Evolutionary conservation across 2,888 invertebrate genomes (phyloP).

Genomic region (Cartodere bifasciata): DNA sequence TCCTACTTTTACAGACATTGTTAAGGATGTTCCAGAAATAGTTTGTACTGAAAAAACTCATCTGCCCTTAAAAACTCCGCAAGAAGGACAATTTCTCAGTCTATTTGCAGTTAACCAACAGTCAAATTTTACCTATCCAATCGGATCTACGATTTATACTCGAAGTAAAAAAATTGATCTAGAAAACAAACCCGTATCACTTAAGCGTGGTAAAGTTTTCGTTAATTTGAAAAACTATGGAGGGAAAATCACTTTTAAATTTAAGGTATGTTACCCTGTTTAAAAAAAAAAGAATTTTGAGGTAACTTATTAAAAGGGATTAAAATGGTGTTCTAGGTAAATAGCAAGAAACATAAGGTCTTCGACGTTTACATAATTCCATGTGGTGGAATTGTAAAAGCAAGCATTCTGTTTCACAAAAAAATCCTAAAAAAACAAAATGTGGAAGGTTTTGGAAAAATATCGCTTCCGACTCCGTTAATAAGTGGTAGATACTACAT

Average conservation of each 20-base stretch:
- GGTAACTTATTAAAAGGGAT: no score
- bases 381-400: slow-evolving; percentile 41
- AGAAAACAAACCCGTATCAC: no score
- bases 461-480: slow-evolving; percentile 30
- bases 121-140: slow-evolving; percentile 39
- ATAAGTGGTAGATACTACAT: slow-evolving; percentile 39
- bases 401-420: slow-evolving; percentile 34
- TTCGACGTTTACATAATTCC: slow-evolving; percentile 39
- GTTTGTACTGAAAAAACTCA: slow-evolving; percentile 40
- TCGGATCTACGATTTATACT: no score
- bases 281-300: no score
- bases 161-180: slow-evolving; percentile 30
- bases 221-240: slow-evolving; percentile 40
- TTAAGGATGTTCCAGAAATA: slow-evolving; percentile 22
- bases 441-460: slow-evolving; percentile 38
- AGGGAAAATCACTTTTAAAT: slow-evolving; percentile 42
- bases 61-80: slow-evolving; percentile 36
- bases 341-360: slow-evolving; percentile 18
- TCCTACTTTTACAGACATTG: no score
- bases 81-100: slow-evolving; percentile 38
- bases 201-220: slow-evolving; percentile 38
- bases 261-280: slow-evolving; percentile 40
- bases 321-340: slow-evolving; percentile 22
- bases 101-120: slow-evolving; percentile 40
- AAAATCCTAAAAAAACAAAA: slow-evolving; percentile 29